phyloP scores from a whole-genome alignment of 2,797 vertebrate species.

The Pampus argenteus region DNA sequence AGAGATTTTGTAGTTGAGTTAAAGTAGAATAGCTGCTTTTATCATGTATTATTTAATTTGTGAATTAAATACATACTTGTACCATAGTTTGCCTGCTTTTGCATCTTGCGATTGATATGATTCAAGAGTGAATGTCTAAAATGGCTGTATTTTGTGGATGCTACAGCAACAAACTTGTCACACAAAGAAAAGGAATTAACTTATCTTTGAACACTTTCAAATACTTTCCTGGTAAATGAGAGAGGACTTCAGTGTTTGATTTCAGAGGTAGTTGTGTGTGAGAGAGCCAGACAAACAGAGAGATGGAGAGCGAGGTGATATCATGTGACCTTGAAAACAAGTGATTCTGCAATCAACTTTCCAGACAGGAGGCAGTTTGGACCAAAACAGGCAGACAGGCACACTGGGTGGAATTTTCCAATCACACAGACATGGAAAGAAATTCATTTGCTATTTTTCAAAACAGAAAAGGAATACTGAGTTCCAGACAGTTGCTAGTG shows the following conservation, averaged over 20 bases:
- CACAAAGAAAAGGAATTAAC: constrained; percentile 22
- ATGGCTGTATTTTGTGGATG: constrained; percentile 10
- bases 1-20: background rate
- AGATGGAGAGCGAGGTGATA: constrained; percentile 44
- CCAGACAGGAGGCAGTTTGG: constrained; percentile 60
- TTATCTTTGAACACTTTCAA: background rate
- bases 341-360: constrained; percentile 62
- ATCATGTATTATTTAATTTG: background rate
- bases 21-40: constrained; percentile 2
- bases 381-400: constrained; percentile 53
- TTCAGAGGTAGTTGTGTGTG: constrained; percentile 40
- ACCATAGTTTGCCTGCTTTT: constrained; percentile 1
- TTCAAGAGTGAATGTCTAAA: background rate
- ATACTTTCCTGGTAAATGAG: constrained; percentile 28
- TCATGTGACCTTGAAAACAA: constrained; percentile 60
- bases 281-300: constrained; percentile 24
- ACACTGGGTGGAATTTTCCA: constrained; percentile 71
- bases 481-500: constrained; percentile 30
- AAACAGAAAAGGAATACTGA: constrained; percentile 41
- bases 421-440: constrained; percentile 58
- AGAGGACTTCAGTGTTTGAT: constrained; percentile 39
- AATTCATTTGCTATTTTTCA: constrained; percentile 48
- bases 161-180: constrained; percentile 19
- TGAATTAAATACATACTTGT: background rate
- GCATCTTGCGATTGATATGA: constrained; percentile 16